A percentile compares a stretch with the other conserved stretches of the same genome.
These are phyloP conservation scores for Adineta ricciae DNA, from an alignment of 2,888 invertebrate species.

Conservation along the genomic window DNA sequence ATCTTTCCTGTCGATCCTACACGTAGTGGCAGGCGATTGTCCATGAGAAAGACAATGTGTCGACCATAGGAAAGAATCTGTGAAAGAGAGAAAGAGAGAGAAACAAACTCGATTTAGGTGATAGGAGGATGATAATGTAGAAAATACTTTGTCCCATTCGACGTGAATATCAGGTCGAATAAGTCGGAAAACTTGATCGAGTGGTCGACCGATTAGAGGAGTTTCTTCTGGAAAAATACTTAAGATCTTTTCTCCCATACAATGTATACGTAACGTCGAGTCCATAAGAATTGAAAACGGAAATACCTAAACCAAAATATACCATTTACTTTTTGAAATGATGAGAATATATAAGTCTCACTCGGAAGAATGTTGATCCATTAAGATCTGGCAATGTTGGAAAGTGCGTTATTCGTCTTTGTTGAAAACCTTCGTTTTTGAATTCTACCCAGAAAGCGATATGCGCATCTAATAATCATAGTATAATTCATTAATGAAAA, in stretches of 20 bases:
- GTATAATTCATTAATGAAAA: background rate
- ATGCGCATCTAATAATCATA: conserved; percentile 17
- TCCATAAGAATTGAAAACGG: background rate
- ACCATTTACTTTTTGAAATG: background rate
- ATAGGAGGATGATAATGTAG: no score
- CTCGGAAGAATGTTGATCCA: background rate
- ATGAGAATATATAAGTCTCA: background rate
- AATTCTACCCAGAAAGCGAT: conserved; percentile 27
- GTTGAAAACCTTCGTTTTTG: background rate
- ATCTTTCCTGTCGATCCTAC: background rate
- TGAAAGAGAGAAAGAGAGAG: no score
- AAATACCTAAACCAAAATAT: conserved; percentile 1
- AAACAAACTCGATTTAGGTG: no score
- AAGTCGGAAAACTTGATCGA: background rate
- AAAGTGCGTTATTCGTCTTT: background rate
- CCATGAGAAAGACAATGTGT: background rate
- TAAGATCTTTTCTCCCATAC: background rate
- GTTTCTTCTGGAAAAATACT: background rate
- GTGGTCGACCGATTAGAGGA: background rate
- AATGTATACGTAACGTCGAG: background rate
- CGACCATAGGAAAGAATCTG: background rate
- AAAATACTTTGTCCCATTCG: background rate
- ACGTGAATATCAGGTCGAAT: background rate
- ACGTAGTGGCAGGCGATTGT: background rate
- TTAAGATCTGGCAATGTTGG: background rate